Percentiles rank a stretch among this genome's conserved stretches.
These are phyloP conservation scores for Catocala sponsa DNA, from an alignment of 2,888 invertebrate genomes.

Conservation along the genomic window DNA sequence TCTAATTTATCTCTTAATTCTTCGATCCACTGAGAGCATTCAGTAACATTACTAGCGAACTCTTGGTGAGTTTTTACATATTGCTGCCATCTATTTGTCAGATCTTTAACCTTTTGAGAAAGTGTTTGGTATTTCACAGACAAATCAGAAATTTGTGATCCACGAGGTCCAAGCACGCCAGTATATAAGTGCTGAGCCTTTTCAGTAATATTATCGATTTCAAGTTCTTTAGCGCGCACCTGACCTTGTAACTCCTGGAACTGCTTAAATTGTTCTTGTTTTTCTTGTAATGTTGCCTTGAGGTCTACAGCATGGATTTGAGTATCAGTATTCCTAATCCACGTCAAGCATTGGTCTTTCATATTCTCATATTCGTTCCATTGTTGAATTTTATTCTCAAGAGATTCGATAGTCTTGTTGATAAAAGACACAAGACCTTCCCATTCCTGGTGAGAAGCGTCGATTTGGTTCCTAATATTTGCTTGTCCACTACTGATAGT, in stretches of 20 bases:
- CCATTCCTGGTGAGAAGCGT: conserved; percentile 96
- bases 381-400: conserved; percentile 95
- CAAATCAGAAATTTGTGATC: conserved; percentile 96
- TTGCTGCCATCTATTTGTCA: conserved; percentile 96
- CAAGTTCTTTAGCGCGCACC: conserved; percentile 96
- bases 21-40: conserved; percentile 95
- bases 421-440: conserved; percentile 93
- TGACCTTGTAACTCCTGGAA: conserved; percentile 95
- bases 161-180: conserved; percentile 91
- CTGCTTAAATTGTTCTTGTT: conserved; percentile 94
- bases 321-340: conserved; percentile 96
- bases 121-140: conserved; percentile 97
- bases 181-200: conserved; percentile 95
- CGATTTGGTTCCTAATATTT: conserved; percentile 95
- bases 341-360: conserved; percentile 94
- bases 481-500: conserved; percentile 94
- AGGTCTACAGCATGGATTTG: conserved; percentile 96
- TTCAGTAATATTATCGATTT: conserved; percentile 97
- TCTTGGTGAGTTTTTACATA: conserved; percentile 96
- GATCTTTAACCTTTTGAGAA: conserved; percentile 96
- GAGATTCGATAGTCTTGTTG: conserved; percentile 92
- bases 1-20: conserved; percentile 94
- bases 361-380: conserved; percentile 97
- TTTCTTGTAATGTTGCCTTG: conserved; percentile 94
- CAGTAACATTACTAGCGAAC: conserved; percentile 93